Percentiles rank a stretch among this genome's conserved stretches.
phyloP scores from a whole-genome alignment of 2,113 vertebrate species.

The Chaetodon auriga region DNA sequence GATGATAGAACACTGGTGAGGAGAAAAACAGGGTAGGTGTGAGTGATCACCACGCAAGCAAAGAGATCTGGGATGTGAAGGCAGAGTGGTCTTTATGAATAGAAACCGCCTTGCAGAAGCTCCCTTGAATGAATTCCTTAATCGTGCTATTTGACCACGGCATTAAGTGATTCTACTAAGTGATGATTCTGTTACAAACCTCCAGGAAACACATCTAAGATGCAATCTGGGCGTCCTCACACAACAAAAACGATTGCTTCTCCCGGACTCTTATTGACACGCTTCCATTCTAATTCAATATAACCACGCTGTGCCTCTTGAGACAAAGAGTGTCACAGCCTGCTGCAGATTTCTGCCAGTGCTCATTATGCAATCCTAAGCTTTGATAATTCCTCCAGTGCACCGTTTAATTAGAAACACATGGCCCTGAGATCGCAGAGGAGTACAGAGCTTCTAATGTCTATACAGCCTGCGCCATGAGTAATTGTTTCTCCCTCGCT shows the following conservation, averaged over 20 bases:
- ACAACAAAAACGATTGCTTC: slow-evolving; percentile 5
- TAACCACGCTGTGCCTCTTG: slow-evolving; percentile 57
- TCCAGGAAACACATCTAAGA: neutral
- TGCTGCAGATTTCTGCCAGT: slow-evolving; percentile 62
- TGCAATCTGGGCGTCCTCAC: slow-evolving; percentile 2
- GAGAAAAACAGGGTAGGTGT: slow-evolving; percentile 65
- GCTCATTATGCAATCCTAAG: slow-evolving; percentile 77
- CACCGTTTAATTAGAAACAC: slow-evolving; percentile 80
- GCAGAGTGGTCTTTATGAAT: slow-evolving; percentile 46
- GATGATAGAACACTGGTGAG: slow-evolving; percentile 54
- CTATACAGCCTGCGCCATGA: slow-evolving; percentile 73
- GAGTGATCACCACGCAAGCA: slow-evolving; percentile 52
- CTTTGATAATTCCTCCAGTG: slow-evolving; percentile 77
- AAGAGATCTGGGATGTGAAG: slow-evolving; percentile 36
- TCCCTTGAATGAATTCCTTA: slow-evolving; percentile 33
- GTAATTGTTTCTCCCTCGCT: slow-evolving; percentile 79
- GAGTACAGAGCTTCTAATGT: slow-evolving; percentile 70
- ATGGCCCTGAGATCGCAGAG: slow-evolving; percentile 73
- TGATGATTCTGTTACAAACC: neutral
- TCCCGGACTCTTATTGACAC: slow-evolving; percentile 53
- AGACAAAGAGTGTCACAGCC: slow-evolving; percentile 70
- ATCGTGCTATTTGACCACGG: neutral
- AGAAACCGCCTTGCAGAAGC: slow-evolving; percentile 15
- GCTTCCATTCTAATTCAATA: slow-evolving; percentile 62
- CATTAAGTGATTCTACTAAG: neutral